phyloP scores from a whole-genome alignment of 2,113 vertebrate species.

The Suricata suricatta region DNA sequence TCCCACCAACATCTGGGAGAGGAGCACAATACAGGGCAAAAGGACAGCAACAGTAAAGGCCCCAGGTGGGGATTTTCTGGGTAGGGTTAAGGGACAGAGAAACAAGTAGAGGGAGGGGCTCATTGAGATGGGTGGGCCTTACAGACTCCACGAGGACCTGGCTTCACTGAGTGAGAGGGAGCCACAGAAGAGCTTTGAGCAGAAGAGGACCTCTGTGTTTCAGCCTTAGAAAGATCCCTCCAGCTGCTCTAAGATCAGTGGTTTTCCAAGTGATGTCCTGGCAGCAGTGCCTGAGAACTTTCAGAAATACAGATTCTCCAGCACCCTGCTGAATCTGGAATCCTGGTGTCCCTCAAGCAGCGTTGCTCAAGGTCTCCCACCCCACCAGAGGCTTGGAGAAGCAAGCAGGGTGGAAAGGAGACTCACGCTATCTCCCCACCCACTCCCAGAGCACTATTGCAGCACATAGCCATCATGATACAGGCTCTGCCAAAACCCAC shows the following conservation, averaged over 20 bases:
- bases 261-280: not conserved
- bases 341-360: too few species aligned
- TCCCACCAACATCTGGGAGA: not conserved
- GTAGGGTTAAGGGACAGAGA: not conserved
- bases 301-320: not conserved
- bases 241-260: not conserved
- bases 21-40: not conserved
- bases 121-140: not conserved
- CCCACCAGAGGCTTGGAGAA: not conserved
- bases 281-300: not conserved
- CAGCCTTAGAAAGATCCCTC: not conserved
- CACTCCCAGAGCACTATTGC: too few species aligned
- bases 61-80: not conserved
- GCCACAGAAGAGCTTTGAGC: not conserved
- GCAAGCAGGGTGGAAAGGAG: not conserved
- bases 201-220: not conserved
- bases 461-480: not conserved
- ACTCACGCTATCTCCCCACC: rapidly evolving
- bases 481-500: conserved; percentile 13
- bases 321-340: not conserved
- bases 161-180: not conserved
- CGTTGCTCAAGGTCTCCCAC: too few species aligned
- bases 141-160: not conserved
- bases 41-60: not conserved
- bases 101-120: not conserved